These are phyloP conservation scores for Cyanistes caeruleus DNA, from an alignment of 2,113 vertebrate species.

Conservation along the genomic window DNA sequence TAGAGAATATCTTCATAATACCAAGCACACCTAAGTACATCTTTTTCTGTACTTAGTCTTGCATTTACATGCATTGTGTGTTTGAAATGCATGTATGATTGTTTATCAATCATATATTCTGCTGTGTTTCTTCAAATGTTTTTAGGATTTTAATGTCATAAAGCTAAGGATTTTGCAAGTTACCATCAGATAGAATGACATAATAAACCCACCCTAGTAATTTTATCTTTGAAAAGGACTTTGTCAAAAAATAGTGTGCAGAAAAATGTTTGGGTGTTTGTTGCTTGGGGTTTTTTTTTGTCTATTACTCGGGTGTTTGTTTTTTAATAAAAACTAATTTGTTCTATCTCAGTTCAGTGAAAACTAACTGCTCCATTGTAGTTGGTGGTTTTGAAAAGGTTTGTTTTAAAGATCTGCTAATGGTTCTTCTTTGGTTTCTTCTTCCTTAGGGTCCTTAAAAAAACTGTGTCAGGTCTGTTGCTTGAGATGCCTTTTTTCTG, in stretches of 20 bases:
- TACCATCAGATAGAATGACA: background rate
- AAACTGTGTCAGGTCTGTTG: background rate
- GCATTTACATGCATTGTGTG: background rate
- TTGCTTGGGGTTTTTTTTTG: background rate
- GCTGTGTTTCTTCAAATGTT: background rate
- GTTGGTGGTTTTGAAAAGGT: background rate
- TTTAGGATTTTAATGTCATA: background rate
- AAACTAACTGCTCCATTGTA: background rate
- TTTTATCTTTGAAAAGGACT: background rate
- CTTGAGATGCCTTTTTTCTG: background rate
- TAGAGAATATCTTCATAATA: background rate
- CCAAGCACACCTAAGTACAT: background rate
- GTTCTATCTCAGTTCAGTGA: background rate
- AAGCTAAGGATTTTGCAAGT: background rate
- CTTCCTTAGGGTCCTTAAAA: background rate
- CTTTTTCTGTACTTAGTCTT: background rate
- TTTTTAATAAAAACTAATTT: background rate
- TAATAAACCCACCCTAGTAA: background rate
- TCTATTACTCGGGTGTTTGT: background rate
- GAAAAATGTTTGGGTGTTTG: background rate
- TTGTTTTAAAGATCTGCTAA: background rate
- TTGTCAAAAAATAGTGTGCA: background rate
- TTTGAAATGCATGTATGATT: background rate
- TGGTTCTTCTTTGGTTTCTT: background rate
- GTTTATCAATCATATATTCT: background rate